phyloP scores from a whole-genome alignment of 2,888 invertebrate genomes.

The Chymomyza caudatula region DNA sequence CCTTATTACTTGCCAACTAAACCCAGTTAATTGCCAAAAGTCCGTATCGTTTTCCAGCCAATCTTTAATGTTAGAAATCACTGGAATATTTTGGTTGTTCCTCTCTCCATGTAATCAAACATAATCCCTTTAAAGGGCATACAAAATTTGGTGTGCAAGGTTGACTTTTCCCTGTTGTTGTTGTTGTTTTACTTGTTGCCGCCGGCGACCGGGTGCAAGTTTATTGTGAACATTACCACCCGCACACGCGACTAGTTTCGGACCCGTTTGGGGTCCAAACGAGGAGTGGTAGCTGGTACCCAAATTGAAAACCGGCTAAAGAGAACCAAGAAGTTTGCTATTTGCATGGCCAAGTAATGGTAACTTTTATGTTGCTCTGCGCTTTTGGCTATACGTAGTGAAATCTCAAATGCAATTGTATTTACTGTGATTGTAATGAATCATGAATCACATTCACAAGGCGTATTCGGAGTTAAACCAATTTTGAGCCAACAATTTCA shows the following conservation, averaged over 20 bases:
- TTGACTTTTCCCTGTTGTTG: background rate
- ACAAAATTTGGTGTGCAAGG: background rate
- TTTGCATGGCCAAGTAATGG: slow-evolving; percentile 22
- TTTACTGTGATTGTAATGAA: background rate
- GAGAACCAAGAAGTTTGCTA: slow-evolving; percentile 63
- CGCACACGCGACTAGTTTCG: slow-evolving; percentile 49
- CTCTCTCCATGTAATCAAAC: too few relatives aligned
- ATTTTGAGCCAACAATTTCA: background rate
- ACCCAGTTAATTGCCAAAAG: too few relatives aligned
- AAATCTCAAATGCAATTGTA: background rate
- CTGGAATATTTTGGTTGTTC: too few relatives aligned
- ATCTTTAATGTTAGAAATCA: too few relatives aligned
- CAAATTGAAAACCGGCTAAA: slow-evolving; percentile 62
- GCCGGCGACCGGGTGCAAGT: background rate
- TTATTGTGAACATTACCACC: slow-evolving; percentile 47
- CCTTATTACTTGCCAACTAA: too few relatives aligned
- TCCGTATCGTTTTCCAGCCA: too few relatives aligned
- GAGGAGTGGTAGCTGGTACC: slow-evolving; percentile 53
- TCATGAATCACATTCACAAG: background rate
- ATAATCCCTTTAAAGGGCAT: background rate
- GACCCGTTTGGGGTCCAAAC: slow-evolving; percentile 54
- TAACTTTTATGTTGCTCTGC: background rate
- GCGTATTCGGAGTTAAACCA: background rate
- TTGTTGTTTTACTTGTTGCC: background rate
- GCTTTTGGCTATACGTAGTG: background rate